Base-by-base conservation (phyloP, 2,113 vertebrate genomes). In the Pelobates fuscus region DNA sequence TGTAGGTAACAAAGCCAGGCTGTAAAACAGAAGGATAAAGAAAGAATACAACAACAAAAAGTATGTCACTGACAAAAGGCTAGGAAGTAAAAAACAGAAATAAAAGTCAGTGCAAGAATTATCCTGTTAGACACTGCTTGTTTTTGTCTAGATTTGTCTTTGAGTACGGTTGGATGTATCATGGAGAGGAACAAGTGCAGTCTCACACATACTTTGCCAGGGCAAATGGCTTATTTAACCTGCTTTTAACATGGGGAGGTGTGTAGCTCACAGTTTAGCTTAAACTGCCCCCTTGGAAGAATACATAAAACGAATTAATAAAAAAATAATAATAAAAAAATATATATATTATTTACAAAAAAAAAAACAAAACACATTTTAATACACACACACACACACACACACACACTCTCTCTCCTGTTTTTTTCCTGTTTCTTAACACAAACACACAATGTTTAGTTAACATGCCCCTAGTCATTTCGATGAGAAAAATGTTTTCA, bases 41-140 rank as follows among this genome's bases (percentile, higher is more conserved):
- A 78, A 82, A 67, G 72, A 67, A 80, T 75, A 80, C 79, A 78
- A 81, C 82, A 78, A 81, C 84, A 86, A 78, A 86, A 87, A 81
- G 77, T 79, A 70, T 77, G 80, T 82, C 82, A 68, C 2, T 10
- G 83, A 89, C 86, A 90, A 87, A 91, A 84, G 87, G 86, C 85
- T 77, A 86, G 87, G 84, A 88, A 82, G 79, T 82, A 85, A 82
- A 83, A 85, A 87, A 86, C 80, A 72, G 80, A 87, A 88, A 87
- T 83, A 86, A 87, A 90, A 87, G 57, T 62, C 80, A 83, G 88
- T 91, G 79, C 84, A 89, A 89, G 90, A 93, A 89, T 91, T 88
- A 90, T 91, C 85, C 91, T 91, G 87, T 92, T 92, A 87, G 90
- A 84, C 71, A 81, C 81, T 81, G 75, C 76, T 77, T 81, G 46